Conservation (phyloP, 2,113 vertebrate species). For the Callopanchax toddi region DNA sequence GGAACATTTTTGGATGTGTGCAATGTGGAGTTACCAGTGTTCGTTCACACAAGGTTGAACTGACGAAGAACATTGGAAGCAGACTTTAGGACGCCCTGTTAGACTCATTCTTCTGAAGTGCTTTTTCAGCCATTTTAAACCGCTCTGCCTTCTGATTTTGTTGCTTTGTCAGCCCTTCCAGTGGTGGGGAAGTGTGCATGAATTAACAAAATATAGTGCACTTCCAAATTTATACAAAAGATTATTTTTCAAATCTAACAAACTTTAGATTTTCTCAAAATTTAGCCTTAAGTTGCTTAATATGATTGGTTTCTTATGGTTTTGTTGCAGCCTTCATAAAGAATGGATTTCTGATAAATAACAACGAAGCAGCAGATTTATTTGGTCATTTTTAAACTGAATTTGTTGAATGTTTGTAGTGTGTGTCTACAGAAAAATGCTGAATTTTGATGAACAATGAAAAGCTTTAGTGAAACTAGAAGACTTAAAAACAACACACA, state of each 20-base stretch:
- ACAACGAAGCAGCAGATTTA: constrained; percentile 34
- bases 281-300: constrained; percentile 41
- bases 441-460: constrained; percentile 15
- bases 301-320: constrained; percentile 22
- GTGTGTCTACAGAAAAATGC: constrained; percentile 41
- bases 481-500: background rate
- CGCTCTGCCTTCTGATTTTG: constrained; percentile 48
- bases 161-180: constrained; percentile 39
- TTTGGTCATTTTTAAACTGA: constrained; percentile 15
- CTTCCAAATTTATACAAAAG: constrained; percentile 68
- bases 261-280: constrained; percentile 4
- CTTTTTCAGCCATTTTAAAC: constrained; percentile 44
- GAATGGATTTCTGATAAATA: too few species aligned
- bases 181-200: constrained; percentile 35
- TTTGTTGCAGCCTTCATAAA: constrained; percentile 24
- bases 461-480: constrained; percentile 33
- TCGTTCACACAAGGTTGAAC: constrained; percentile 49
- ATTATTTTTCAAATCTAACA: constrained; percentile 27
- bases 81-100: constrained; percentile 25
- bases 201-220: constrained; percentile 20
- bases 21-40: constrained; percentile 25
- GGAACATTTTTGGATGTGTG: constrained; percentile 34
- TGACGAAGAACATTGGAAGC: constrained; percentile 44
- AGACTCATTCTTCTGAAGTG: constrained; percentile 48
- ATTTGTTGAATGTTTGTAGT: constrained; percentile 42